Evolutionary conservation across 2,888 invertebrate genomes (phyloP), one percentile per base, ranked within the genome.

Genomic region (Cacoxenus indagator): DNA sequence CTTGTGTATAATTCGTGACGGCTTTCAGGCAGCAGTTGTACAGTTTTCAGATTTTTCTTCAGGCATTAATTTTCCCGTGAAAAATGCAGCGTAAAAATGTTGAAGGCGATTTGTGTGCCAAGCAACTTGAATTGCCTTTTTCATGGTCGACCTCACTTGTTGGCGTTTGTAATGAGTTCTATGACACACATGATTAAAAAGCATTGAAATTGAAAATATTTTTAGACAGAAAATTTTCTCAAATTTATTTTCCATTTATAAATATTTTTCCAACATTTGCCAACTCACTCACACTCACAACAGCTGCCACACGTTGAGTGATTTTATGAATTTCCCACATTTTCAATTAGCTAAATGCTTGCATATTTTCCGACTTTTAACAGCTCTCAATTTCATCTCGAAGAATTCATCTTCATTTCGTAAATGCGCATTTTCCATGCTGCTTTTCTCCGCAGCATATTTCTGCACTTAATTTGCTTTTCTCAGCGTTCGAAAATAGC

Each of bases 381-480:
- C n/a, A n/a, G n/a, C n/a, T n/a, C n/a, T n/a, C n/a, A n/a, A n/a
- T n/a, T n/a, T n/a, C n/a, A n/a, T n/a, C n/a, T n/a, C n/a, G n/a
- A n/a, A n/a, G n/a, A n/a, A n/a, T n/a, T n/a, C n/a, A n/a, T n/a
- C n/a, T n/a, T n/a, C n/a, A n/a, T n/a, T n/a, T n/a, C n/a, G n/a
- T n/a, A n/a, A n/a, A 24, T 9, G 54, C 59, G 17, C 31, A n/a
- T 1, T 17, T 19, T 11, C n/a, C 14, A 43, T 43, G 22, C 61
- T 31, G 22, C 27, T 55, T 26, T 55, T 26, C 11, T 64, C 71
- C 80, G n/a, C n/a, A 54, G 11, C 81, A 81, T 75, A 78, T 78
- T 82, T 81, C 78, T 75, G 80, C 82, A 82, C 78, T 81, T 81
- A 81, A 81, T 81, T 77, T 73, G 81, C 81, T 75, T 82, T 82